Evolutionary conservation across 2,113 vertebrate species (phyloP).

Genomic region (Tragelaphus strepsiceros): DNA sequence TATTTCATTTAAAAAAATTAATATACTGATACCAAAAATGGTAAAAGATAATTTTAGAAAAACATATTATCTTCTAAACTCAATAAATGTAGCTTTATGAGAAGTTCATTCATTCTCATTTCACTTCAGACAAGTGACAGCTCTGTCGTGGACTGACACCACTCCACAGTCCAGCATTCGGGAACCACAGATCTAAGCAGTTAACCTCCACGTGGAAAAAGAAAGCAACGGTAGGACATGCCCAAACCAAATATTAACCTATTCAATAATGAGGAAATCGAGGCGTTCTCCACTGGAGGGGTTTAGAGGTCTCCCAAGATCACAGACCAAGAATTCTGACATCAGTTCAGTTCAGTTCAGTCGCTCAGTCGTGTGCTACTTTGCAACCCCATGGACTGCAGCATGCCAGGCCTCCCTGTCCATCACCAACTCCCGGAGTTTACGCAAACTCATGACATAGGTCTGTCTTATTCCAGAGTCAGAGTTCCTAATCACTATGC

Average conservation of each 20-base stretch:
- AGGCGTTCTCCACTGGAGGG: background rate
- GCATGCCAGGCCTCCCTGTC: background rate
- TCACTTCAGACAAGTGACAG: conserved; percentile 28
- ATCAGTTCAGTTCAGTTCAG: background rate
- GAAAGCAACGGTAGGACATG: background rate
- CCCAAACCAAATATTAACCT: conserved; percentile 39
- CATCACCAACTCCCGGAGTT: background rate
- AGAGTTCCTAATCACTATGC: conserved; percentile 1
- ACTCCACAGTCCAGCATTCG: background rate
- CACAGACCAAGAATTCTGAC: background rate
- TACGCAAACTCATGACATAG: background rate
- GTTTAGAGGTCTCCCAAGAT: background rate
- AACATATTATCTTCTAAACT: conserved; percentile 36
- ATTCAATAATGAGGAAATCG: conserved; percentile 21
- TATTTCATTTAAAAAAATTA: background rate
- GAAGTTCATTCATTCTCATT: conserved; percentile 28
- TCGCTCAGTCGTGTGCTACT: background rate
- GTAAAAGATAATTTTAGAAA: background rate
- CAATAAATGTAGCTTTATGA: background rate
- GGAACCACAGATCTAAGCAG: background rate
- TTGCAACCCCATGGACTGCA: background rate
- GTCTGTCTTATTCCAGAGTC: background rate
- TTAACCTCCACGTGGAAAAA: conserved; percentile 1
- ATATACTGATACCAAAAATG: conserved; percentile 2
- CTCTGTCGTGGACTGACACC: background rate